A percentile compares a stretch with the other conserved stretches of the same genome.
Conservation (phyloP, 1,140 invertebrate species). For the Drosophila sucinea region DNA sequence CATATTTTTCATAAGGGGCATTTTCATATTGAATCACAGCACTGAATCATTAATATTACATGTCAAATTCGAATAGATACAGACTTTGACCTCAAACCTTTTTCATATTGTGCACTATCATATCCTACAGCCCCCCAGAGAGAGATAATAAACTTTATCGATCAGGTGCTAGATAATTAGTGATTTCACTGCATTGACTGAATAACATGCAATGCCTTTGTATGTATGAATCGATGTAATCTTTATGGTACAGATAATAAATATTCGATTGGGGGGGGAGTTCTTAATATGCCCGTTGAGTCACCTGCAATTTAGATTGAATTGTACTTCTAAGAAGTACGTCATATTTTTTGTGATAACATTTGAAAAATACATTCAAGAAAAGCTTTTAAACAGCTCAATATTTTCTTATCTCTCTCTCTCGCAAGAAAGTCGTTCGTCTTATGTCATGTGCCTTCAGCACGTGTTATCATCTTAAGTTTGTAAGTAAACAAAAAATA, state of each 20-base stretch:
- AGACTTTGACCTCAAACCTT: background rate
- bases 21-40: background rate
- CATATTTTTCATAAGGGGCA: background rate
- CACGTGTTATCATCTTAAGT: background rate
- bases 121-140: too few species aligned
- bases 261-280: background rate
- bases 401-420: background rate
- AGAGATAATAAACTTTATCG: background rate
- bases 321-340: background rate
- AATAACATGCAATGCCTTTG: background rate
- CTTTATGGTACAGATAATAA: background rate
- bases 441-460: background rate
- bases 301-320: background rate
- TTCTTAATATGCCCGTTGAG: background rate
- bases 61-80: background rate
- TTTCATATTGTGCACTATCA: too few species aligned
- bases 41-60: background rate
- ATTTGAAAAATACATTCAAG: background rate
- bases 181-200: slow-evolving; percentile 4
- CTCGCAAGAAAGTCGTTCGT: background rate
- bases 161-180: background rate
- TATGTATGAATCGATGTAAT: background rate
- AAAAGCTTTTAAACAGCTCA: background rate
- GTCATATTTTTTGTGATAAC: background rate
- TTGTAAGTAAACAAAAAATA: background rate